phyloP scores from a whole-genome alignment of 2,797 vertebrate genomes.

The Mormyrops attenuatus region DNA sequence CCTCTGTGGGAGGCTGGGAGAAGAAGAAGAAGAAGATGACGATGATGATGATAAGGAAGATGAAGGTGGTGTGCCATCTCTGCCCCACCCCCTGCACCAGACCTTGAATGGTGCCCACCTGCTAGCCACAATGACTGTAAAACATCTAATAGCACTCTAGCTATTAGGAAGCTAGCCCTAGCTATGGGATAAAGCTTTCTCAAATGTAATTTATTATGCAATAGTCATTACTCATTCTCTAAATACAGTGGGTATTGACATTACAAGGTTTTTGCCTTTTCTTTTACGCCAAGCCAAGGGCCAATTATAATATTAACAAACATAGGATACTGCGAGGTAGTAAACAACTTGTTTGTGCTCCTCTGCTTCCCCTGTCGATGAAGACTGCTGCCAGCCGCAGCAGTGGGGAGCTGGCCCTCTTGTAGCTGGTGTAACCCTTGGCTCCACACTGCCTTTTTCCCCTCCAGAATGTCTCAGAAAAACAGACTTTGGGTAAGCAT shows the following conservation, averaged over 20 bases:
- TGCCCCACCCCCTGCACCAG: not conserved
- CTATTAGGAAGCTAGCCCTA: not conserved
- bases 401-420: not conserved
- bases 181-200: slow-evolving; percentile 14
- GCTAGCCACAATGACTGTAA: not conserved
- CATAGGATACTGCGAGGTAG: not conserved
- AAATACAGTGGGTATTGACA: slow-evolving; percentile 11
- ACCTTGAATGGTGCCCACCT: not conserved
- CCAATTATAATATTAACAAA: slow-evolving; percentile 17
- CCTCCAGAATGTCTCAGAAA: not conserved
- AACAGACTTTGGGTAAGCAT: not conserved
- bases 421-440: not conserved
- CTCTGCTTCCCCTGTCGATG: not conserved
- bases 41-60: not conserved
- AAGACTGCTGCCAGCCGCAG: too few relatives aligned
- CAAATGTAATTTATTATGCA: slow-evolving; percentile 17
- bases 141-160: not conserved
- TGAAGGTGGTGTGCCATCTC: not conserved
- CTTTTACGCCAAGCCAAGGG: slow-evolving; percentile 11
- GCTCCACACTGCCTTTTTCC: not conserved
- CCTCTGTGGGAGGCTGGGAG: not conserved
- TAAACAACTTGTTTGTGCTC: not conserved
- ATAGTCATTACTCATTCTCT: slow-evolving; percentile 25
- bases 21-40: not conserved
- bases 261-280: not conserved